Evolutionary conservation across 2,113 vertebrate species (phyloP).

Genomic region (Lophius piscatorius): DNA sequence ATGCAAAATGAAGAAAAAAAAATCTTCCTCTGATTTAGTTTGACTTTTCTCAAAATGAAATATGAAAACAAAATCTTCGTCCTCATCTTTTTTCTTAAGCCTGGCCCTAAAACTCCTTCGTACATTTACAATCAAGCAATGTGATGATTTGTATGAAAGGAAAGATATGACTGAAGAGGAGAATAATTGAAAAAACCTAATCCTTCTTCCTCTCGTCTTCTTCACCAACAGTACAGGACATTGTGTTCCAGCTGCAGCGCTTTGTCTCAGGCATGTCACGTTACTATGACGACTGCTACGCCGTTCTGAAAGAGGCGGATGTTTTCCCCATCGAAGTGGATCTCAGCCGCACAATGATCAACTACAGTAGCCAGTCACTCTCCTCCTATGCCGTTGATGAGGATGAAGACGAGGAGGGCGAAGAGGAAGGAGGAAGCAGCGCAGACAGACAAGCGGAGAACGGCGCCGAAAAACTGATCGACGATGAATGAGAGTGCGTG

Average conservation of each 20-base stretch:
- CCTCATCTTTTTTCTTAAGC: too few relatives aligned
- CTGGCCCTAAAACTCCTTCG: too few relatives aligned
- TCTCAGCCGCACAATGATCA: slow-evolving; percentile 92
- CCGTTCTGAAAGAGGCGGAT: slow-evolving; percentile 90
- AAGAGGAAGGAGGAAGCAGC: slow-evolving; percentile 35
- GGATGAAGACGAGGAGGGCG: slow-evolving; percentile 77
- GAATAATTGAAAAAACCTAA: not conserved
- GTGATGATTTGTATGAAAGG: not conserved
- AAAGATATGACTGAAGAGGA: not conserved
- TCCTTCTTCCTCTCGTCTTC: not conserved
- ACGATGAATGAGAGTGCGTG: slow-evolving; percentile 79
- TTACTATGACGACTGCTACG: slow-evolving; percentile 96
- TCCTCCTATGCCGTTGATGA: slow-evolving; percentile 82
- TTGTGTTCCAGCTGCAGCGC: slow-evolving; percentile 98
- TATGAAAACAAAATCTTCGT: too few relatives aligned
- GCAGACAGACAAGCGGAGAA: slow-evolving; percentile 76
- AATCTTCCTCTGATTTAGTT: too few relatives aligned
- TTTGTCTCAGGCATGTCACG: slow-evolving; percentile 97
- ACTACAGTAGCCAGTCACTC: slow-evolving; percentile 85
- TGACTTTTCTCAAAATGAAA: too few relatives aligned
- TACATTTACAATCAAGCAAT: too few relatives aligned
- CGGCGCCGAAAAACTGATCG: slow-evolving; percentile 87
- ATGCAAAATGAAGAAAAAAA: too few relatives aligned
- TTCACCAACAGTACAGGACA: slow-evolving; percentile 90
- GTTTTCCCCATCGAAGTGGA: slow-evolving; percentile 99